A percentile compares a stretch with the other conserved stretches of the same genome.
These are phyloP conservation scores for Amniataba percoides DNA, from an alignment of 2,797 vertebrate species.

Conservation along the genomic window DNA sequence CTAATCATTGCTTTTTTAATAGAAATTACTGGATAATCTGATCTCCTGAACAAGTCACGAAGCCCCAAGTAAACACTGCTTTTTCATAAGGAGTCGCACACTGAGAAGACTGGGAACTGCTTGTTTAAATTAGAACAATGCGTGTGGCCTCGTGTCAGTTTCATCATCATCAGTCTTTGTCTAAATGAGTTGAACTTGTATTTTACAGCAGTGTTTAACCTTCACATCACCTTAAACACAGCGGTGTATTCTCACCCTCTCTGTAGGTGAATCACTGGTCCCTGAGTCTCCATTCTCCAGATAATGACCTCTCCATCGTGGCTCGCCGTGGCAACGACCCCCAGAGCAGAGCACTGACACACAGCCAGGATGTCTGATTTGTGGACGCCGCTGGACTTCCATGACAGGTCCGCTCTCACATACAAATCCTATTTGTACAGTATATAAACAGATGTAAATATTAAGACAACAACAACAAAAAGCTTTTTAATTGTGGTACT, in stretches of 20 bases:
- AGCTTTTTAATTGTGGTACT: background rate
- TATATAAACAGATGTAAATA: background rate
- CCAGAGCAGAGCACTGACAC: slow-evolving; percentile 63
- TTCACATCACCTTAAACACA: background rate
- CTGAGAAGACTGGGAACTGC: background rate
- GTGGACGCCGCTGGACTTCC: slow-evolving; percentile 66
- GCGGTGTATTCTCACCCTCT: slow-evolving; percentile 35
- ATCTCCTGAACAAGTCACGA: background rate
- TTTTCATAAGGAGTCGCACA: background rate
- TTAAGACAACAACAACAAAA: background rate
- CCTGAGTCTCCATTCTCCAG: slow-evolving; percentile 74
- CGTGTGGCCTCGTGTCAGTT: no score
- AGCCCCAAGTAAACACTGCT: background rate
- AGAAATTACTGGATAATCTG: background rate
- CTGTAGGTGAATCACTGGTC: slow-evolving; percentile 51
- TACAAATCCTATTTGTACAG: slow-evolving; percentile 55
- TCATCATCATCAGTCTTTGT: background rate
- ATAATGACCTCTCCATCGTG: slow-evolving; percentile 64
- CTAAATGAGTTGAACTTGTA: no score
- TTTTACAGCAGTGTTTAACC: background rate
- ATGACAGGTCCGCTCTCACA: slow-evolving; percentile 61
- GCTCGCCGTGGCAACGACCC: slow-evolving; percentile 65
- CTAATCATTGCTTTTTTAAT: background rate
- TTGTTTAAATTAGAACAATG: background rate
- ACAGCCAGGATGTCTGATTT: slow-evolving; percentile 65